Evolutionary conservation across 2,888 invertebrate genomes (phyloP).

Genomic region (Cantharis nigra): DNA sequence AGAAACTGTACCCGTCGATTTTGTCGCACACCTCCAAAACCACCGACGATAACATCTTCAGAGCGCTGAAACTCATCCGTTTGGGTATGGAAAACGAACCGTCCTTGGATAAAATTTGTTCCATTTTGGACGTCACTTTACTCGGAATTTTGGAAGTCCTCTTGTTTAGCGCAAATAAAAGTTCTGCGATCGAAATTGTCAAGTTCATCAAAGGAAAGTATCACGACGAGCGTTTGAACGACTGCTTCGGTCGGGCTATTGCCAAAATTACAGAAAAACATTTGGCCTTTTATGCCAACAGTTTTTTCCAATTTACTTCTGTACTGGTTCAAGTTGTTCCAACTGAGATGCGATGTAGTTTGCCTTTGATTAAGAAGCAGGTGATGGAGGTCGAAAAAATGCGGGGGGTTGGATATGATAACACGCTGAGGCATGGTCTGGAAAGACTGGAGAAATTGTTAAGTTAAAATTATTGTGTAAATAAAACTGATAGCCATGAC

Average conservation of each 20-base stretch:
- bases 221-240: conserved; percentile 41
- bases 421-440: conserved; percentile 50
- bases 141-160: conserved; percentile 47
- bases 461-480: neutral
- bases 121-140: conserved; percentile 42
- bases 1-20: conserved; percentile 45
- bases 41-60: conserved; percentile 45
- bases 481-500: neutral
- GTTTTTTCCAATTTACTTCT: conserved; percentile 52
- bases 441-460: conserved; percentile 41
- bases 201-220: conserved; percentile 41
- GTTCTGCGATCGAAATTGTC: conserved; percentile 42
- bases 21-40: conserved; percentile 47
- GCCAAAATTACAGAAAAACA: conserved; percentile 52
- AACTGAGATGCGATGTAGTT: conserved; percentile 45
- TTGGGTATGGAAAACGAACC: conserved; percentile 42
- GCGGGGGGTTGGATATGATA: conserved; percentile 57
- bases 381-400: conserved; percentile 55
- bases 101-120: conserved; percentile 21
- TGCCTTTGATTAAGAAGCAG: conserved; percentile 49
- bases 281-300: conserved; percentile 54
- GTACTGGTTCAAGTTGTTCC: conserved; percentile 49
- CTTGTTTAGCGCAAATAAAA: conserved; percentile 48
- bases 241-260: conserved; percentile 44
- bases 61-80: conserved; percentile 46